Conservation (phyloP, 2,888 invertebrate species). For the Tachystola acroxantha region DNA sequence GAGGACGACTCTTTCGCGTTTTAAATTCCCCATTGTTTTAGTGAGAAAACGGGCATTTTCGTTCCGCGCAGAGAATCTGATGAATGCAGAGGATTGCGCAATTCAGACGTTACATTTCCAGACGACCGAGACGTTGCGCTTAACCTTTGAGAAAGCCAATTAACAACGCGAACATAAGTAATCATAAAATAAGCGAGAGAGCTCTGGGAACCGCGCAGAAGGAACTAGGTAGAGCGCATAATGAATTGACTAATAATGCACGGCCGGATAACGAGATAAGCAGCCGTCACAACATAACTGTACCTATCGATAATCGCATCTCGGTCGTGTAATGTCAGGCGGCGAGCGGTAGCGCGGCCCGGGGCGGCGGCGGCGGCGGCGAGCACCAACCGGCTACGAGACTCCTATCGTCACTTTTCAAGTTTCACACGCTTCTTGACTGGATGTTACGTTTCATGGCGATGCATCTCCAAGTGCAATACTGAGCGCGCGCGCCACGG, state of each 20-base stretch:
- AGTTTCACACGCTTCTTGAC: constrained; percentile 59
- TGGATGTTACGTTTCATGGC: constrained; percentile 30
- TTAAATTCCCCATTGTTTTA: constrained; percentile 47
- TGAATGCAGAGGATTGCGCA: constrained; percentile 42
- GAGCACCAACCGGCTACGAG: constrained; percentile 52
- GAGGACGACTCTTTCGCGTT: constrained; percentile 22
- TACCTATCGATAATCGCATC: constrained; percentile 68
- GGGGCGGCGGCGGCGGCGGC: constrained; percentile 39
- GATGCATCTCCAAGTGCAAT: constrained; percentile 43
- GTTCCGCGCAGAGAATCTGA: constrained; percentile 38
- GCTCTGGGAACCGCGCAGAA: constrained; percentile 36
- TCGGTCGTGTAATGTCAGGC: constrained; percentile 54
- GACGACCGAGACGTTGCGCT: constrained; percentile 30
- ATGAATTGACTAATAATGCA: constrained; percentile 52
- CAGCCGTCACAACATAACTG: constrained; percentile 66
- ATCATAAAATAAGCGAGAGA: constrained; percentile 33
- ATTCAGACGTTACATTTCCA: constrained; percentile 35
- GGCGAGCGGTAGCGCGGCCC: constrained; percentile 46
- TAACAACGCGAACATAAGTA: constrained; percentile 32
- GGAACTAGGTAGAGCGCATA: constrained; percentile 20
- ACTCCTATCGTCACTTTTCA: constrained; percentile 45
- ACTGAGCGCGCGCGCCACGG: constrained; percentile 21
- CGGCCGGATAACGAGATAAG: constrained; percentile 50
- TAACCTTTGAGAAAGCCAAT: constrained; percentile 53
- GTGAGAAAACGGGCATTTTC: constrained; percentile 40